Evolutionary conservation across 2,797 vertebrate species (phyloP), one percentile per base, ranked within the genome.

Genomic region (Alca torda): DNA sequence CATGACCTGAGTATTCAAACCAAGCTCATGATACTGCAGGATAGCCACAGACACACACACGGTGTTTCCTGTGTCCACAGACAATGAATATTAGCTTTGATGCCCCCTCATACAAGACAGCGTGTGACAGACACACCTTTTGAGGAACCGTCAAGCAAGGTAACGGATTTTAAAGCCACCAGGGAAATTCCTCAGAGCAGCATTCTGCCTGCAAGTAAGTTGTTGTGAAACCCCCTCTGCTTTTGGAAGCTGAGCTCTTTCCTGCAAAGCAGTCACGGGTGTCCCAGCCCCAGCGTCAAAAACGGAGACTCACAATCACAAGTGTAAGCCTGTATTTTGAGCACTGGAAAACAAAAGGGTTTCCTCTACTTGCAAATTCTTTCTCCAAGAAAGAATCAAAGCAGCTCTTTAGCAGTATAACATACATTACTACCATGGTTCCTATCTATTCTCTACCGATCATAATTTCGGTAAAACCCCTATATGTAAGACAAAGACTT

Each of bases 401-500:
- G 25, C 45, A 67, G n/a, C 14, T 90, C 48, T 76, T 76, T 51
- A 86, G 51, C 56, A 68, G 28, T 50, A 18, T 48, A 89, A 84
- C 14, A 35, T 59, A 75, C 19, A 50, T n/a, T 56, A 63, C 18
- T 84, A 30, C 70, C 35, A 12, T 33, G 8, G 33, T 33, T 84
- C 63, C 72, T 72, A 54, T 70, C 50, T 84, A 56, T 75, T 67
- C 43, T 70, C 76, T 82, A 68, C n/a, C 46, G 57, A 50, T 39
- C 16, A 45, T 75, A 59, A 69, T 73, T 92, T 82, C 82, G 87
- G 53, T 79, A 91, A 95, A 94, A 64, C 11, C 18, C 35, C 45
- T 78, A 31, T 31, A 61, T 69, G 39, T 80, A 92, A 96, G 73
- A 95, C 88, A 94, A 94, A 95, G 91, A 92, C 63, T 91, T 94